A percentile compares a stretch with the other conserved stretches of the same genome.
phyloP scores from a whole-genome alignment of 2,888 invertebrate genomes.

The Andrena camellia region DNA sequence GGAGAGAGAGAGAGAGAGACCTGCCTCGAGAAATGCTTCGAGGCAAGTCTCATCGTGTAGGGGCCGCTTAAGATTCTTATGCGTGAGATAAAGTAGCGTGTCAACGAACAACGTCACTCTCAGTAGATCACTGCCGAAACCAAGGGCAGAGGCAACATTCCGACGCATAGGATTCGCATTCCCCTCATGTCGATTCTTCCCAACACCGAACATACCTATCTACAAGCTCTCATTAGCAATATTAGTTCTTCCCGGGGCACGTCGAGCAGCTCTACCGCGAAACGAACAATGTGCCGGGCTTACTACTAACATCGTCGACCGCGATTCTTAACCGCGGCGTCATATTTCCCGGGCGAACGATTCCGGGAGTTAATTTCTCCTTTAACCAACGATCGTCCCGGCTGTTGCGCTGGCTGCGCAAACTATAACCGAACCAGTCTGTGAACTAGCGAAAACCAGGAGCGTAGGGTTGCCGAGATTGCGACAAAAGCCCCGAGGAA shows the following conservation, averaged over 20 bases:
- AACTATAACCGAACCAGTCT: constrained; percentile 55
- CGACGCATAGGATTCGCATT: too few species aligned
- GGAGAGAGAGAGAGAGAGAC: too few species aligned
- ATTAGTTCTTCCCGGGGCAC: background rate
- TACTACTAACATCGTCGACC: constrained; percentile 18
- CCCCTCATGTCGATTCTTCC: background rate
- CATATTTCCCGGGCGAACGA: constrained; percentile 24
- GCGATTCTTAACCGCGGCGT: constrained; percentile 25
- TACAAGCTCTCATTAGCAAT: background rate
- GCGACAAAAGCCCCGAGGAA: constrained; percentile 67
- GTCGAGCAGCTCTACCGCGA: background rate
- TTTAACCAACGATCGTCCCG: constrained; percentile 38
- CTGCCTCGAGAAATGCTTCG: too few species aligned
- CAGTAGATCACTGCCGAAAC: too few species aligned
- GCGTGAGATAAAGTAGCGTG: too few species aligned
- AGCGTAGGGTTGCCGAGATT: constrained; percentile 57
- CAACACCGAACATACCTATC: background rate
- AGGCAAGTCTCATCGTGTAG: too few species aligned
- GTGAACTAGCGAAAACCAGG: constrained; percentile 66
- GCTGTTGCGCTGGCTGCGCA: constrained; percentile 32
- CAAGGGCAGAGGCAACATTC: too few species aligned
- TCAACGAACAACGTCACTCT: too few species aligned
- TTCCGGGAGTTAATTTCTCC: constrained; percentile 50
- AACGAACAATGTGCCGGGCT: background rate
- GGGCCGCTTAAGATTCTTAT: too few species aligned